phyloP scores from a whole-genome alignment of 1,140 invertebrate species.

The Drosophila prosaltans region DNA sequence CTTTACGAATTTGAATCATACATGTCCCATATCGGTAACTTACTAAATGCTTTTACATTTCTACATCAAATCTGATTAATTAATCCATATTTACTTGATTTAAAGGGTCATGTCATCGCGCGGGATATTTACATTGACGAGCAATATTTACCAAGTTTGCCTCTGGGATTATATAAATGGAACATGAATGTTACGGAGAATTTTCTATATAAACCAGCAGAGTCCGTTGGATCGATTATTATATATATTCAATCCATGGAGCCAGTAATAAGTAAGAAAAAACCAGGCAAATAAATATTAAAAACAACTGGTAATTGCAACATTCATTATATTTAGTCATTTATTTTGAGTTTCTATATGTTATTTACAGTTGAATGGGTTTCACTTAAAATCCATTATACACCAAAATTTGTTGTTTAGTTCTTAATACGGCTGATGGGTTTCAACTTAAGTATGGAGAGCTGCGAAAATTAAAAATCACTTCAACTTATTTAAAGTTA shows the following conservation, averaged over 20 bases:
- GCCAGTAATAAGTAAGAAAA: background rate
- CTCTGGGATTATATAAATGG: background rate
- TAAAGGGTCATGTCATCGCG: too few species aligned
- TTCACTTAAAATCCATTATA: too few species aligned
- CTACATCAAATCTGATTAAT: background rate
- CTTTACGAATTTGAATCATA: conserved; percentile 46
- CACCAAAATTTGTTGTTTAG: too few species aligned
- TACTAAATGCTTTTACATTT: background rate
- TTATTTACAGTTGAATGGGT: too few species aligned
- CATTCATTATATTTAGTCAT: too few species aligned
- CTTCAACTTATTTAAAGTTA: too few species aligned
- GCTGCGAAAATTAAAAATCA: too few species aligned
- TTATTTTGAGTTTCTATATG: too few species aligned
- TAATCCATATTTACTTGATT: background rate
- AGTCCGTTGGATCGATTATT: background rate
- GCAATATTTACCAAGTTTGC: background rate
- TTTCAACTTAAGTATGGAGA: too few species aligned
- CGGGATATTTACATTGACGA: background rate
- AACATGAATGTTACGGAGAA: background rate
- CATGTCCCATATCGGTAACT: background rate
- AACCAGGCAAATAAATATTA: background rate
- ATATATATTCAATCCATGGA: background rate
- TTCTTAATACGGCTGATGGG: too few species aligned
- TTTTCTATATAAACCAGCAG: background rate
- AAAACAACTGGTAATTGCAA: too few species aligned